These are phyloP conservation scores for Drosophila robusta DNA, from an alignment of 2,888 invertebrate species.

Conservation along the genomic window DNA sequence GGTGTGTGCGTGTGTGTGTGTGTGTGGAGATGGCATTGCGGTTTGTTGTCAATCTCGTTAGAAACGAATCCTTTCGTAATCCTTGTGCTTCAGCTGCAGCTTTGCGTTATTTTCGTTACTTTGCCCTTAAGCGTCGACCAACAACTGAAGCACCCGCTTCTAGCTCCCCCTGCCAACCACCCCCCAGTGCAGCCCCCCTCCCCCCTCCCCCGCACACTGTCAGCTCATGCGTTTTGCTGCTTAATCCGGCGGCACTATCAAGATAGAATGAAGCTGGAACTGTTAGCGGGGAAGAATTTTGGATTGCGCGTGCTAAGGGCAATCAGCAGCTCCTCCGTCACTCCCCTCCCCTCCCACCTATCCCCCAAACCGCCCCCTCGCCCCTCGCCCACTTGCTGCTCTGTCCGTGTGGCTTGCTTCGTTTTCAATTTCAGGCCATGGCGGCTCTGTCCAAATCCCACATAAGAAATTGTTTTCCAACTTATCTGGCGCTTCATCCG, in stretches of 20 bases:
- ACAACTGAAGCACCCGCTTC: constrained; percentile 33
- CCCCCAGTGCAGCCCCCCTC: not conserved
- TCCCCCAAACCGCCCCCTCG: not conserved
- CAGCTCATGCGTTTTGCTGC: constrained; percentile 73
- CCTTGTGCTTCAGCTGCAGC: constrained; percentile 78
- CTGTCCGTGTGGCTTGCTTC: constrained; percentile 34
- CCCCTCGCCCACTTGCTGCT: not conserved
- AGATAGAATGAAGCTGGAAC: constrained; percentile 61
- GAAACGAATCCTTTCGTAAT: constrained; percentile 80
- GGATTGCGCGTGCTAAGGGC: constrained; percentile 37
- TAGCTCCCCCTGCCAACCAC: not conserved
- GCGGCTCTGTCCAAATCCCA: constrained; percentile 63
- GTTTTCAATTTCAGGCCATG: constrained; percentile 72
- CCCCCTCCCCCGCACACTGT: constrained; percentile 1
- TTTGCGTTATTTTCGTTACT: constrained; percentile 68
- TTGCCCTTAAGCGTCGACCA: constrained; percentile 53
- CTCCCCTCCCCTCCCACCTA: not conserved
- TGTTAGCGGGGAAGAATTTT: constrained; percentile 7
- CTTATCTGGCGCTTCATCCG: constrained; percentile 50
- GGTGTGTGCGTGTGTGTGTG: constrained; percentile 16
- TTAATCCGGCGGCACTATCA: constrained; percentile 77
- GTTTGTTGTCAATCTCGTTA: constrained; percentile 79
- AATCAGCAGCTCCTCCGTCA: constrained; percentile 25
- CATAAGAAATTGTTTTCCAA: constrained; percentile 76
- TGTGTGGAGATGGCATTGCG: constrained; percentile 59